Evolutionary conservation across 2,797 vertebrate genomes (phyloP).

Genomic region (Ctenopoma multispine): DNA sequence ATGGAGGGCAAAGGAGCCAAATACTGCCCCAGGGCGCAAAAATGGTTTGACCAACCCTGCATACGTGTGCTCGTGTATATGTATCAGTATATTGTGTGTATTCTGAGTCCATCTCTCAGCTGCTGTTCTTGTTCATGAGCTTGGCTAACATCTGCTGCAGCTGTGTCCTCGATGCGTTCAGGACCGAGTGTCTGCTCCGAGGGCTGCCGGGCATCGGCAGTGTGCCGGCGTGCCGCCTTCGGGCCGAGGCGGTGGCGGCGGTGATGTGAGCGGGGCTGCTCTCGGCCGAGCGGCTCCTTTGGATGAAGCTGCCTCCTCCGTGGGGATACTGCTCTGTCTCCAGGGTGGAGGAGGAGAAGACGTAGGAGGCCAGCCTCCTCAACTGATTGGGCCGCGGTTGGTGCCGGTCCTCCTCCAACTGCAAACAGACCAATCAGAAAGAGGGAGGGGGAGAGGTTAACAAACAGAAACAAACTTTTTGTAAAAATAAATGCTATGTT

Average conservation of each 20-base stretch:
- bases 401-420: slow-evolving; percentile 95
- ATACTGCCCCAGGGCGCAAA: not conserved
- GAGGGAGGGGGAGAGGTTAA: slow-evolving; percentile 85
- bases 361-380: slow-evolving; percentile 98
- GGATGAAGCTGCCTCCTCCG: slow-evolving; percentile 93
- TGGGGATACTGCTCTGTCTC: slow-evolving; percentile 99
- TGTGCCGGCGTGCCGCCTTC: slow-evolving; percentile 87
- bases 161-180: slow-evolving; percentile 93
- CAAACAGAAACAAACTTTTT: slow-evolving; percentile 3
- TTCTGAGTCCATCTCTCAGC: slow-evolving; percentile 71
- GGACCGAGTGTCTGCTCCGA: slow-evolving; percentile 95
- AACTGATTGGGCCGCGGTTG: slow-evolving; percentile 95
- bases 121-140: slow-evolving; percentile 94
- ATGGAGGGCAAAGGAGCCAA: not conserved
- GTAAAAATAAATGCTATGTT: slow-evolving; percentile 30
- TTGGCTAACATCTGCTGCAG: slow-evolving; percentile 98
- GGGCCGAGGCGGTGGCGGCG: slow-evolving; percentile 67
- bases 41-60: slow-evolving; percentile 32
- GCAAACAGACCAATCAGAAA: slow-evolving; percentile 95
- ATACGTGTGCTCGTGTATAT: not conserved
- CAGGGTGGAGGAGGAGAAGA: slow-evolving; percentile 98
- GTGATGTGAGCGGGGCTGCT: slow-evolving; percentile 94
- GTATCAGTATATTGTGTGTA: not conserved
- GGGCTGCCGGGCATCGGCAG: slow-evolving; percentile 89
- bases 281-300: slow-evolving; percentile 98